A percentile compares a stretch with the other conserved stretches of the same genome.
phyloP scores from a whole-genome alignment of 1,140 invertebrate genomes.

The Mercenaria mercenaria region DNA sequence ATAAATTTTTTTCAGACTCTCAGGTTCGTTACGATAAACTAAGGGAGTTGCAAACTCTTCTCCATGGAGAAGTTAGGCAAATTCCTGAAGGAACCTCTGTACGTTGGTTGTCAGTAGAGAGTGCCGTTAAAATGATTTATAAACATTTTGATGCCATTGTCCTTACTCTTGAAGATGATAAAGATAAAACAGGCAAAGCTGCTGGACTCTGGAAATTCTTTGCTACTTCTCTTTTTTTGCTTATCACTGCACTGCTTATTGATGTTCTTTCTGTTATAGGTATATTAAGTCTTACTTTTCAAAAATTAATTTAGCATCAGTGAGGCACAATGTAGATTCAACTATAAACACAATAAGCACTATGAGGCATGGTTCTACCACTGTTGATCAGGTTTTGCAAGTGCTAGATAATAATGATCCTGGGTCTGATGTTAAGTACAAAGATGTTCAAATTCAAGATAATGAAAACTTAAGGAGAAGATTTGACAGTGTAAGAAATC shows the following conservation, averaged over 20 bases:
- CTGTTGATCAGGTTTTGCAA: neutral
- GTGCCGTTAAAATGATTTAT: slow-evolving; percentile 24
- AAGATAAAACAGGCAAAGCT: neutral
- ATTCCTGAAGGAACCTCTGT: neutral
- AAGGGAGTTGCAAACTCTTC: neutral
- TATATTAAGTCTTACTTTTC: neutral
- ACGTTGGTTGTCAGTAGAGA: slow-evolving; percentile 7
- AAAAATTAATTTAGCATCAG: neutral
- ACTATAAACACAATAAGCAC: neutral
- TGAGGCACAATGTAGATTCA: neutral
- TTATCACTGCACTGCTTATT: neutral
- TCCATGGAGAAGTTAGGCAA: neutral
- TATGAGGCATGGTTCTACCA: neutral
- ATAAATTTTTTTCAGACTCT: neutral
- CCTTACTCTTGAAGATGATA: neutral
- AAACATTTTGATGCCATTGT: neutral
- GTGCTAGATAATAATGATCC: neutral
- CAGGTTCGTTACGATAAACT: neutral
- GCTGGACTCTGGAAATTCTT: neutral
- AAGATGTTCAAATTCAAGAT: neutral
- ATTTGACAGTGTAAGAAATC: neutral
- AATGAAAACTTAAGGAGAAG: neutral
- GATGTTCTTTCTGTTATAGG: slow-evolving; percentile 3
- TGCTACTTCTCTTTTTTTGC: neutral
- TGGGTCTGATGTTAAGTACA: neutral